Evolutionary conservation across 2,113 vertebrate genomes (phyloP).

Genomic region (Rattus rattus): DNA sequence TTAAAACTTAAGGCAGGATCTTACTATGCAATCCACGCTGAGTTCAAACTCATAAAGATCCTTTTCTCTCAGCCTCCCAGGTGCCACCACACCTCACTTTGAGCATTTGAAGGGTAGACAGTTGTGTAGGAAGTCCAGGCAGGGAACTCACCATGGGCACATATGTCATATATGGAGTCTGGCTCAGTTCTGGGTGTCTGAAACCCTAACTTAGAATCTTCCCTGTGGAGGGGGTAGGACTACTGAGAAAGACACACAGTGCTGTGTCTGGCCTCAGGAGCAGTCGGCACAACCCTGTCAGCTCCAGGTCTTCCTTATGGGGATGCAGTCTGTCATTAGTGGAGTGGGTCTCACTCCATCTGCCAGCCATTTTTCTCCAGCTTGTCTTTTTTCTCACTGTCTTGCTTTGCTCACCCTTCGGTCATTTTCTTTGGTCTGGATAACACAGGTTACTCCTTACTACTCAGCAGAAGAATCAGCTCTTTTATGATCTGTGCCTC

Average conservation of each 20-base stretch:
- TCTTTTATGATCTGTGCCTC: background rate
- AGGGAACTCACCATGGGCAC: background rate
- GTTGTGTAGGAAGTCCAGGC: background rate
- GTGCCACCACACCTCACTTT: background rate
- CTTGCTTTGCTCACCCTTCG: background rate
- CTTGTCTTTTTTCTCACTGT: background rate
- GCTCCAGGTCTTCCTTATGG: background rate
- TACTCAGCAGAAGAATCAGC: background rate
- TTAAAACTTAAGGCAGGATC: background rate
- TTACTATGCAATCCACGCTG: background rate
- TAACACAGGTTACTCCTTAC: background rate
- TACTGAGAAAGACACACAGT: background rate
- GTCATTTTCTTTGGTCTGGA: background rate
- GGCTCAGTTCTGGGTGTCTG: background rate
- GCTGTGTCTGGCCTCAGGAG: background rate
- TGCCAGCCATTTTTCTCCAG: background rate
- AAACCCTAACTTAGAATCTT: background rate
- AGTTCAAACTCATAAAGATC: background rate
- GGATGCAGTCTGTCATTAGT: background rate
- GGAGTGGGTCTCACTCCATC: background rate
- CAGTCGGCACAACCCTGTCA: background rate
- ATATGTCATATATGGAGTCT: background rate
- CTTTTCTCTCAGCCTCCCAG: background rate
- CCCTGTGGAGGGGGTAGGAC: background rate
- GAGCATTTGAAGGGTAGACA: constrained; percentile 5